Percentiles rank a stretch among this genome's conserved stretches.
Conservation (phyloP, 2,888 invertebrate genomes). For the Caenorhabditis sp. region DNA sequence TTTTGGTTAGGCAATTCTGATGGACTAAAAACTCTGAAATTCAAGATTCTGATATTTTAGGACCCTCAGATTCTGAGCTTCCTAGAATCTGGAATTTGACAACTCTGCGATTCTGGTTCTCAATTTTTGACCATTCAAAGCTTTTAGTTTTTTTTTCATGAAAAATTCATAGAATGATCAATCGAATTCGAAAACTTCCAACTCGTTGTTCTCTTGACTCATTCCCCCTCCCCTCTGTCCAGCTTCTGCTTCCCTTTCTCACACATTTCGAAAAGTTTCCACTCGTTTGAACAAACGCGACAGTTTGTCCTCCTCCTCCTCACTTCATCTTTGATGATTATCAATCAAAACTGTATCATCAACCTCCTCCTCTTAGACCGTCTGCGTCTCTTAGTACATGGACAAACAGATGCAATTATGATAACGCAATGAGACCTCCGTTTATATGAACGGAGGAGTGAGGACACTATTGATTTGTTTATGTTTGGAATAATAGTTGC, state of each 20-base stretch:
- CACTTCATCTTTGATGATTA: conserved; percentile 58
- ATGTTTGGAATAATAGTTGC: background rate
- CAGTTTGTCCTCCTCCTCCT: conserved; percentile 36
- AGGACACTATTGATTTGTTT: conserved; percentile 12
- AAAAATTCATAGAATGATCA: background rate
- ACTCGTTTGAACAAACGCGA: conserved; percentile 11
- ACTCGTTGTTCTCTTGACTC: conserved; percentile 24
- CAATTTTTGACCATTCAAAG: background rate
- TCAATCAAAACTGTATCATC: conserved; percentile 49
- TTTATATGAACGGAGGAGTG: conserved; percentile 26
- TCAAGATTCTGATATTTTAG: no score
- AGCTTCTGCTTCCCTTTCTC: conserved; percentile 9
- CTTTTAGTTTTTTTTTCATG: background rate
- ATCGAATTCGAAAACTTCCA: conserved; percentile 3
- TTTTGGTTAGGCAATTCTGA: no score
- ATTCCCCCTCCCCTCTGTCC: conserved; percentile 10
- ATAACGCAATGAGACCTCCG: conserved; percentile 32
- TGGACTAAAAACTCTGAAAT: no score
- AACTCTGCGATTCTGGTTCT: no score
- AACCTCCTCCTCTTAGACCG: conserved; percentile 2
- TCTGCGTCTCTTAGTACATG: conserved; percentile 37
- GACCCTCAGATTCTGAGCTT: no score
- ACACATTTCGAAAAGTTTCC: conserved; percentile 1
- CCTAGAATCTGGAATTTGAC: no score
- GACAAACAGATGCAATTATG: conserved; percentile 55